Evolutionary conservation across 2,797 vertebrate genomes (phyloP).

Genomic region (Arctocebus calabarensis): DNA sequence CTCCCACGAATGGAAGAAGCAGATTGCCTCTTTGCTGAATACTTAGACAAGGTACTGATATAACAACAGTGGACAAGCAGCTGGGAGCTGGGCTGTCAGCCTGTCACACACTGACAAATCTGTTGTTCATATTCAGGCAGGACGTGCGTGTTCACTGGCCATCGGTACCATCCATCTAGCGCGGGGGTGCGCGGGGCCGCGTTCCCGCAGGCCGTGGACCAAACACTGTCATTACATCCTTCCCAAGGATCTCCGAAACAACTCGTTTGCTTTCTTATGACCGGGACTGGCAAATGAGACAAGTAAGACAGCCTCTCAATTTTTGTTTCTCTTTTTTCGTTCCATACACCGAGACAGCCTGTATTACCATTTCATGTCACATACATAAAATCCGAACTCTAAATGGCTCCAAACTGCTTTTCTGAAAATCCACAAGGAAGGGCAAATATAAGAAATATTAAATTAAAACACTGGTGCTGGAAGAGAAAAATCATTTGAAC

Average conservation of each 20-base stretch:
- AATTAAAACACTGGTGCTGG: neutral
- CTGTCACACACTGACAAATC: constrained; percentile 98
- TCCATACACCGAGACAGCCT: constrained; percentile 70
- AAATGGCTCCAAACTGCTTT: constrained; percentile 70
- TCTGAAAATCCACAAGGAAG: constrained; percentile 54
- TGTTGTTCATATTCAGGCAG: constrained; percentile 95
- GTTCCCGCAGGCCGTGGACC: constrained; percentile 56
- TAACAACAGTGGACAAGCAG: constrained; percentile 98
- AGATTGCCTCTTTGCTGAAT: constrained; percentile 91
- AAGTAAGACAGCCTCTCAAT: constrained; percentile 49
- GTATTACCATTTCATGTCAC: constrained; percentile 76
- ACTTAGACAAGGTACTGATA: constrained; percentile 92
- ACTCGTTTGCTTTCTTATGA: constrained; percentile 43
- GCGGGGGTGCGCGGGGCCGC: constrained; percentile 54
- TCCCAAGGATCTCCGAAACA: constrained; percentile 67
- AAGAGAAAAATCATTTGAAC: neutral
- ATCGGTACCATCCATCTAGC: constrained; percentile 86
- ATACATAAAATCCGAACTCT: constrained; percentile 74
- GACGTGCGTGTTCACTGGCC: constrained; percentile 89
- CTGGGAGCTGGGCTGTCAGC: constrained; percentile 96
- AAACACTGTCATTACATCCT: constrained; percentile 69
- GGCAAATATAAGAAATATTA: neutral
- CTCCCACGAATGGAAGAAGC: constrained; percentile 88
- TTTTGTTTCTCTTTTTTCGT: constrained; percentile 74
- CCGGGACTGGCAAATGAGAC: constrained; percentile 64